Percentiles rank a stretch among this genome's conserved stretches.
These are phyloP conservation scores for Torymus tubicola DNA, from an alignment of 2,888 invertebrate genomes.

Conservation along the genomic window DNA sequence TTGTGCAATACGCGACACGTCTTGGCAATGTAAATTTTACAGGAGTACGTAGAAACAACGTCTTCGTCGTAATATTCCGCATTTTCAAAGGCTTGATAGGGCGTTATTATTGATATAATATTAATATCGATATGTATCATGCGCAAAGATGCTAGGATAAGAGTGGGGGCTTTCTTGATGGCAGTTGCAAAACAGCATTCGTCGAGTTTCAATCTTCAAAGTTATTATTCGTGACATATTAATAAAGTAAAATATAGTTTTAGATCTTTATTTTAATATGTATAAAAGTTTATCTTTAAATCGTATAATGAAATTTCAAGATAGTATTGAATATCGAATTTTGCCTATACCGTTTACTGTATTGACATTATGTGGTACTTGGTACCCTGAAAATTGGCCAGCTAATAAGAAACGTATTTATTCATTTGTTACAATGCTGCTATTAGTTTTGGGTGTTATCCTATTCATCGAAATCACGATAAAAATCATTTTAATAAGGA, in stretches of 20 bases:
- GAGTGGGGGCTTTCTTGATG: constrained; percentile 6
- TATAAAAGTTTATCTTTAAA: neutral
- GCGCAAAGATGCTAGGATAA: neutral
- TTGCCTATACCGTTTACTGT: constrained; percentile 41
- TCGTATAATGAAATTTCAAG: constrained; percentile 21
- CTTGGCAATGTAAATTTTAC: constrained; percentile 6
- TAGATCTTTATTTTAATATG: neutral
- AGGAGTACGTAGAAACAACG: neutral
- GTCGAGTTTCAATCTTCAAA: neutral
- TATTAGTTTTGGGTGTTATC: constrained; percentile 7
- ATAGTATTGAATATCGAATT: constrained; percentile 32
- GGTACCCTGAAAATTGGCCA: constrained; percentile 41
- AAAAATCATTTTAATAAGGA: neutral
- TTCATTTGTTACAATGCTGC: neutral
- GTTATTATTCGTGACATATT: no score
- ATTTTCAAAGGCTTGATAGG: neutral
- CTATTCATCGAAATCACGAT: constrained; percentile 23
- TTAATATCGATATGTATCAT: neutral
- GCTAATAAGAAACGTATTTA: constrained; percentile 29
- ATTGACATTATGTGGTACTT: constrained; percentile 45
- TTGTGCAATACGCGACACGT: neutral
- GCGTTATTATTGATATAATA: constrained; percentile 1
- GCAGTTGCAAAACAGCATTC: neutral
- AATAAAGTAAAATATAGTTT: neutral
- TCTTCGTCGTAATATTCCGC: neutral